Conservation (phyloP, 1,140 invertebrate genomes). For the Andricus grossulariae region DNA sequence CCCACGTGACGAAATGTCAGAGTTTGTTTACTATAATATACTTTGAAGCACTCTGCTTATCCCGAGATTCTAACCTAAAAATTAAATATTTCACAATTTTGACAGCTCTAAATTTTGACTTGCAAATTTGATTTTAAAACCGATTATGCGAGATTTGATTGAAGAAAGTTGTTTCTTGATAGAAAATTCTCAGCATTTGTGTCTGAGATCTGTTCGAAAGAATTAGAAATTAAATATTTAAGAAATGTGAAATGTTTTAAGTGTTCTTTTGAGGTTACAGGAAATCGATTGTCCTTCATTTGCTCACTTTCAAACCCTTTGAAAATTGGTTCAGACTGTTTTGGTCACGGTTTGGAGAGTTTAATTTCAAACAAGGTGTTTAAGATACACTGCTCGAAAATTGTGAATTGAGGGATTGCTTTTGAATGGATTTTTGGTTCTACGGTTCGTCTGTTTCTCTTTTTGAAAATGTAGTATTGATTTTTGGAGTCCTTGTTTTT, state of each 20-base stretch:
- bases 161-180: too few relatives aligned
- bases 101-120: not conserved
- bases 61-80: not conserved
- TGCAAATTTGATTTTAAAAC: not conserved
- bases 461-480: not conserved
- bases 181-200: not conserved
- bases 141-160: too few relatives aligned
- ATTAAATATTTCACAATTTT: not conserved
- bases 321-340: too few relatives aligned
- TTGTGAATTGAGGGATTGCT: too few relatives aligned
- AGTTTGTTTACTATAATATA: constrained; percentile 16
- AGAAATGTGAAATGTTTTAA: not conserved
- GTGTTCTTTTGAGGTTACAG: constrained; percentile 5
- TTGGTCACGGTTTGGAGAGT: too few relatives aligned
- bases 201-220: not conserved
- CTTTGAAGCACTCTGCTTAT: not conserved
- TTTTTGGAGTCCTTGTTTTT: constrained; percentile 14
- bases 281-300: constrained; percentile 23
- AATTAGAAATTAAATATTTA: not conserved
- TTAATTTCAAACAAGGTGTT: too few relatives aligned
- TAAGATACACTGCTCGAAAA: too few relatives aligned
- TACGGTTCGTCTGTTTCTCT: too few relatives aligned
- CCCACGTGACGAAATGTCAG: constrained; percentile 15
- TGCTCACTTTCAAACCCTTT: too few relatives aligned
- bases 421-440: too few relatives aligned